Evolutionary conservation across 2,888 invertebrate genomes (phyloP).

Genomic region (Lydus trimaculatus): DNA sequence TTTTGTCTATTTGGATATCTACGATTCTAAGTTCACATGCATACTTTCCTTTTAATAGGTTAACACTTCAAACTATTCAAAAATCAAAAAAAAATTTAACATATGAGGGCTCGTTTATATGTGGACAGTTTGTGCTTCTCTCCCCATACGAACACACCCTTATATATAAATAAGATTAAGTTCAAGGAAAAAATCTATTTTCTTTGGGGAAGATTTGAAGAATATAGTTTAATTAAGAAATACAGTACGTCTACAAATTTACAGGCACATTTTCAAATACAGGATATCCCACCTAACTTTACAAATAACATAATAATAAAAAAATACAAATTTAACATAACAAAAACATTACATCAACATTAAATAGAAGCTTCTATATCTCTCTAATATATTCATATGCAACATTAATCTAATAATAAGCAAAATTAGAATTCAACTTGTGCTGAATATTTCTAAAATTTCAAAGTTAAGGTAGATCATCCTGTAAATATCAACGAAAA

Average conservation of each 20-base stretch:
- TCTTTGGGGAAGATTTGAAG: not conserved
- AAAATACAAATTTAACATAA: not conserved
- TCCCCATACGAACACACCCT: not conserved
- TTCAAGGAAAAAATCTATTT: not conserved
- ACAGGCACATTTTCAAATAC: slow-evolving; percentile 7
- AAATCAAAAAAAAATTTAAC: slow-evolving; percentile 20
- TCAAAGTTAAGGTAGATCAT: not conserved
- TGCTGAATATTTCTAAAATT: not conserved
- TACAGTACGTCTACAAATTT: not conserved
- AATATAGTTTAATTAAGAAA: not conserved
- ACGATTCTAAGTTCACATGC: slow-evolving; percentile 29
- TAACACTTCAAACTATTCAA: slow-evolving; percentile 41
- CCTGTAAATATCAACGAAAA: not conserved
- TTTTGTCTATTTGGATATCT: slow-evolving; percentile 13
- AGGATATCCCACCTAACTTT: not conserved
- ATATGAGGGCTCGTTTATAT: not conserved
- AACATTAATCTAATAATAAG: not conserved
- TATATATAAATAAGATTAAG: slow-evolving; percentile 34
- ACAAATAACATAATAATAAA: not conserved
- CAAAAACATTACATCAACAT: too few relatives aligned
- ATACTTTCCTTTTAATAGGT: slow-evolving; percentile 27
- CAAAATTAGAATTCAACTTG: not conserved
- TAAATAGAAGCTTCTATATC: not conserved
- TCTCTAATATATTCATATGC: not conserved
- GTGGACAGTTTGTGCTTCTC: not conserved